Conservation (phyloP, 1,140 invertebrate species). For the Cyclargus thomasi region DNA sequence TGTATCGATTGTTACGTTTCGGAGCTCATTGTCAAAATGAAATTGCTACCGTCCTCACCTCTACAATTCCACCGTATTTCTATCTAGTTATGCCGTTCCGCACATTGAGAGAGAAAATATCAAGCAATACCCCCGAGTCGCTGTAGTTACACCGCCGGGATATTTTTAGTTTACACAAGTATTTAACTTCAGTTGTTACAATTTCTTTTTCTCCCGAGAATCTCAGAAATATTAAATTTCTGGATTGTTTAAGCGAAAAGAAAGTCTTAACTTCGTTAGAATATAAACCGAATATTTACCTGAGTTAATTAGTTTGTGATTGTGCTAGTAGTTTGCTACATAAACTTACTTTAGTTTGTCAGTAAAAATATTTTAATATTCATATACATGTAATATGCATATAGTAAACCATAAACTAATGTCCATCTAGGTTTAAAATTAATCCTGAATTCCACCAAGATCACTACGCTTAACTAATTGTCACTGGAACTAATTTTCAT, state of each 20-base stretch:
- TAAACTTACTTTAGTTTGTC: too few species aligned
- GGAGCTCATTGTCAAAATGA: constrained; percentile 39
- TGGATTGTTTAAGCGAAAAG: neutral
- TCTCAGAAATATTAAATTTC: neutral
- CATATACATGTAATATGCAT: too few species aligned
- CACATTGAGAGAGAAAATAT: constrained; percentile 44
- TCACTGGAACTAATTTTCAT: too few species aligned
- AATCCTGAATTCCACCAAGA: too few species aligned
- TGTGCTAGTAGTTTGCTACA: too few species aligned
- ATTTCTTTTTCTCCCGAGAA: neutral
- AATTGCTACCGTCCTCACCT: constrained; percentile 42
- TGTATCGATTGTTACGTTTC: neutral
- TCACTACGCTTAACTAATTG: too few species aligned
- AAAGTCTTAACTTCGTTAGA: neutral
- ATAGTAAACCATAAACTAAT: too few species aligned
- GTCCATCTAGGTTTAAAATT: too few species aligned
- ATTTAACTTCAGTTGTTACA: constrained; percentile 3
- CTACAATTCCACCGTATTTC: constrained; percentile 40
- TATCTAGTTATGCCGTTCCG: constrained; percentile 35
- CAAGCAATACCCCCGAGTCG: constrained; percentile 33
- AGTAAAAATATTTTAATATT: too few species aligned
- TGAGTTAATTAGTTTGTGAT: neutral
- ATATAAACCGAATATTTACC: neutral
- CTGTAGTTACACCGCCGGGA: constrained; percentile 5
- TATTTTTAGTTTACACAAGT: constrained; percentile 2